These are phyloP conservation scores for Lycopodina hypogea DNA, from an alignment of 37 sponge, comb jelly and placozoan genomes.

Conservation along the genomic window DNA sequence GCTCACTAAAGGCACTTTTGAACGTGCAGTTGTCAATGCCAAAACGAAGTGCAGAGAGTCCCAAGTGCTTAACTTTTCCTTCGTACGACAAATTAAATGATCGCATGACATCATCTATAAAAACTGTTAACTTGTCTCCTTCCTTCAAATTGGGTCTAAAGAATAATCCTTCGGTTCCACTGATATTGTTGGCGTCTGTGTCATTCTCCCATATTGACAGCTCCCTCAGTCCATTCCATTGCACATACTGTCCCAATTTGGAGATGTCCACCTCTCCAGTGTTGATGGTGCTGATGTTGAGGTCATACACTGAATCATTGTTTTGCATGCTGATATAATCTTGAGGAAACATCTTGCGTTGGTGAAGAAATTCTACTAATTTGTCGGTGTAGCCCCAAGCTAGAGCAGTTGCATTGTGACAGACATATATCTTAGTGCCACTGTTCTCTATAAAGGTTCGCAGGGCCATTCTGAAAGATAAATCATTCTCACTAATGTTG, in stretches of 20 bases:
- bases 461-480: not conserved
- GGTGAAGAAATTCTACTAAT: conserved; percentile 33
- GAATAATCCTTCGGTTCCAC: conserved; percentile 86
- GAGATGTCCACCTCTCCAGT: conserved; percentile 61
- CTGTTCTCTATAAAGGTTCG: not conserved
- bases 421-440: conserved; percentile 27
- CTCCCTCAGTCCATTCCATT: conserved; percentile 60
- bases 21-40: conserved; percentile 37
- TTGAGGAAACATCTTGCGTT: not conserved
- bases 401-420: conserved; percentile 44
- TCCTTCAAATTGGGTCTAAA: conserved; percentile 65
- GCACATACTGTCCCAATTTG: conserved; percentile 49
- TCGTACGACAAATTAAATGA: conserved; percentile 57
- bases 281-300: conserved; percentile 38
- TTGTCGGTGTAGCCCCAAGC: conserved; percentile 74
- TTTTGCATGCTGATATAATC: conserved; percentile 41
- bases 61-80: conserved; percentile 29
- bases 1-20: conserved; percentile 30
- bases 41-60: conserved; percentile 60
- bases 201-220: conserved; percentile 24
- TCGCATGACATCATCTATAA: conserved; percentile 69
- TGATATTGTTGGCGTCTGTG: conserved; percentile 50
- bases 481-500: not conserved
- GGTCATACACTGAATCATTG: conserved; percentile 55
- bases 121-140: conserved; percentile 57